phyloP scores from a whole-genome alignment of 2,113 vertebrate genomes.

The Riparia riparia region DNA sequence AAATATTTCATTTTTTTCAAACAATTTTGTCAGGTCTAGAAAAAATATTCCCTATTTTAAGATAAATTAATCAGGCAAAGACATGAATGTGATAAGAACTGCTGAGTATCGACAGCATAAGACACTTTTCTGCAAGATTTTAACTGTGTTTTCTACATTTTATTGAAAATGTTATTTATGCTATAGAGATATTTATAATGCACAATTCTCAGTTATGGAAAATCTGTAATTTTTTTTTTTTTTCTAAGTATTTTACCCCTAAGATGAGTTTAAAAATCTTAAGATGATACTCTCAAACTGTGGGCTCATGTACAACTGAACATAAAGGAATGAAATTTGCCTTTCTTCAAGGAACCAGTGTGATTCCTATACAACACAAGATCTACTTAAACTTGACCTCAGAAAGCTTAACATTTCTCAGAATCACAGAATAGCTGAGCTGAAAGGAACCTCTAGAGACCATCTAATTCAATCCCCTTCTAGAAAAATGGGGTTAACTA shows the following conservation, averaged over 20 bases:
- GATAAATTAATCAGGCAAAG: background rate
- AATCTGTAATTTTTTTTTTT: background rate
- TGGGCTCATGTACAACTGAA: background rate
- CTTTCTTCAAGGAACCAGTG: background rate
- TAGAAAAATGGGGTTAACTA: background rate
- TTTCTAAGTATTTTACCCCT: background rate
- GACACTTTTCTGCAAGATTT: background rate
- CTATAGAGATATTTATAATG: background rate
- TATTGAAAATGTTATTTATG: background rate
- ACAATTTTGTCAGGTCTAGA: background rate
- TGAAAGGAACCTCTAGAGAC: background rate
- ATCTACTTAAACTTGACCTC: background rate
- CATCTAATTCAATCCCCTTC: background rate
- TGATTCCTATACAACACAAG: background rate
- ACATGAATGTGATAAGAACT: background rate
- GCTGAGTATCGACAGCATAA: background rate
- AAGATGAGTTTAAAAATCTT: background rate
- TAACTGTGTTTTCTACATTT: background rate
- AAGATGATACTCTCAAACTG: background rate
- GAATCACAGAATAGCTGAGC: background rate
- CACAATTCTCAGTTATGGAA: background rate
- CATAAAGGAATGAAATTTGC: background rate
- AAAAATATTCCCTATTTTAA: background rate
- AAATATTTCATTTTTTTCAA: slow-evolving; percentile 3
- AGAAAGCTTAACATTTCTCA: background rate